Conservation (phyloP, 1,140 invertebrate species). For the Drosophila sturtevanti region DNA sequence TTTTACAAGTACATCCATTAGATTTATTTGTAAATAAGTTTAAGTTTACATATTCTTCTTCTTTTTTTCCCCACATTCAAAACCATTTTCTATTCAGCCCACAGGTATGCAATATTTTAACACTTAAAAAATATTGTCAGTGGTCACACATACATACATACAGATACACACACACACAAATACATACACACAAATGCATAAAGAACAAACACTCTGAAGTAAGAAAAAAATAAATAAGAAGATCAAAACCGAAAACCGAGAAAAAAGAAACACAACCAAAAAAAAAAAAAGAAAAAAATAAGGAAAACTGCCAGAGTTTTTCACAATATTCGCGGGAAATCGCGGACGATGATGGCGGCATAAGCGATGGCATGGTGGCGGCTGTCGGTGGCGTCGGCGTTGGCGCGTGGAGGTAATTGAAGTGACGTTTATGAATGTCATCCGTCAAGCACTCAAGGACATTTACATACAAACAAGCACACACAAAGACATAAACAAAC, state of each 20-base stretch:
- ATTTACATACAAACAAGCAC: conserved; percentile 76
- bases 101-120: background rate
- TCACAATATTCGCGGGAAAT: conserved; percentile 65
- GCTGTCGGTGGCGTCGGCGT: conserved; percentile 47
- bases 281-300: conserved; percentile 17
- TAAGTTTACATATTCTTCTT: background rate
- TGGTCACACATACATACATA: background rate
- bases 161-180: conserved; percentile 2
- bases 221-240: conserved; percentile 5
- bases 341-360: background rate
- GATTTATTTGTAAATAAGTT: background rate
- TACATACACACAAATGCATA: conserved; percentile 16
- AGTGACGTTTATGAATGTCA: conserved; percentile 81
- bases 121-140: background rate
- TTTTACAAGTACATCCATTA: background rate
- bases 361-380: conserved; percentile 9
- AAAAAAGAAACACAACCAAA: conserved; percentile 27
- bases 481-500: conserved; percentile 12
- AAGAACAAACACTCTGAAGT: background rate
- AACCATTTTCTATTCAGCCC: background rate
- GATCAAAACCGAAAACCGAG: conserved; percentile 13
- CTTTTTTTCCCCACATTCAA: background rate
- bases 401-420: conserved; percentile 79
- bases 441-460: conserved; percentile 83
- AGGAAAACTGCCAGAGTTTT: conserved; percentile 63